Percentiles rank a stretch among this genome's conserved stretches.
These are phyloP conservation scores for Thunnus maccoyii DNA, from an alignment of 2,113 vertebrate species.

Conservation along the genomic window DNA sequence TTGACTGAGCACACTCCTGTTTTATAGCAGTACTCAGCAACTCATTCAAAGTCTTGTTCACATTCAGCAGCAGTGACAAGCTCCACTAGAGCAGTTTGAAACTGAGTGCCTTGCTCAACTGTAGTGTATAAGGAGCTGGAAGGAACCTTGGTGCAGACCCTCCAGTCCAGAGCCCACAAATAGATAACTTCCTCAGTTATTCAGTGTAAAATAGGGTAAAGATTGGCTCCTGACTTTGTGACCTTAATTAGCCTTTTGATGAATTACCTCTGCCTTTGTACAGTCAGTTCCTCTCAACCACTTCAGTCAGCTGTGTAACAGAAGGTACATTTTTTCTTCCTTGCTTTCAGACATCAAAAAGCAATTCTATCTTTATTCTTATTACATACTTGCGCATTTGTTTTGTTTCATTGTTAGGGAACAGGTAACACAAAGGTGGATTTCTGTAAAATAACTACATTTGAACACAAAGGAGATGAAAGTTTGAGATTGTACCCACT, in stretches of 20 bases:
- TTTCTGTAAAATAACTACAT: not conserved
- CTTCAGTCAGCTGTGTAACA: not conserved
- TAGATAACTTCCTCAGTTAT: constrained; percentile 40
- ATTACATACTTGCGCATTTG: not conserved
- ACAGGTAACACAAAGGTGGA: not conserved
- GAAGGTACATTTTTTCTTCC: not conserved
- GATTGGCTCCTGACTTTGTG: constrained; percentile 39
- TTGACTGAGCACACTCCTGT: constrained; percentile 7
- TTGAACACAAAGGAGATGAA: not conserved
- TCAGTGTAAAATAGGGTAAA: constrained; percentile 46
- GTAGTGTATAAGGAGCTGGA: not conserved
- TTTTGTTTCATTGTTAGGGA: not conserved
- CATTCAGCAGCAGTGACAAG: not conserved
- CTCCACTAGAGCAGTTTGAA: not conserved
- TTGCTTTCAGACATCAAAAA: not conserved
- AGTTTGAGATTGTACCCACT: not conserved
- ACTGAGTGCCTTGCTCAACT: too few relatives aligned
- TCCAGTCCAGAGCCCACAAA: constrained; percentile 9
- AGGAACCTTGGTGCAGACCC: not conserved
- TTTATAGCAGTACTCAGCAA: not conserved
- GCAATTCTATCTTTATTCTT: not conserved
- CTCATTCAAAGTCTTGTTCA: not conserved
- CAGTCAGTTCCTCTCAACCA: constrained; percentile 21
- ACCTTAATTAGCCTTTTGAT: constrained; percentile 60
- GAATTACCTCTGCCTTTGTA: constrained; percentile 36